phyloP scores from a whole-genome alignment of 2,113 vertebrate genomes.

The Pithys albifrons region DNA sequence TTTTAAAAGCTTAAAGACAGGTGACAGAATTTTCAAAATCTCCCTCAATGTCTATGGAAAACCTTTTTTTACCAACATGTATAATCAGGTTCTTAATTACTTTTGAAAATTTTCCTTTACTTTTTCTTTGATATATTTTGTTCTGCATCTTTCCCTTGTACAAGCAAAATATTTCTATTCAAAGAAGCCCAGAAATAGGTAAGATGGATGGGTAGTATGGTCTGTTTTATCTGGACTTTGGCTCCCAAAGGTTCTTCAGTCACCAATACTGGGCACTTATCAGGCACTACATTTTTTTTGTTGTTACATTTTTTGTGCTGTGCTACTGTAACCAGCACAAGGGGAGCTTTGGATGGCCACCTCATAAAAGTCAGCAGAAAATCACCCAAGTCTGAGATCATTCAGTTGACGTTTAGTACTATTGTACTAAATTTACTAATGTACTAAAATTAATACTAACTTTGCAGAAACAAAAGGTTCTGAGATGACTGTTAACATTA shows the following conservation, averaged over 20 bases:
- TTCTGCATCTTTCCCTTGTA: background rate
- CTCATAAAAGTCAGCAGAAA: background rate
- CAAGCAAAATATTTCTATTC: background rate
- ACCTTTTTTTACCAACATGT: background rate
- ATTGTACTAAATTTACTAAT: no score
- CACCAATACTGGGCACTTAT: background rate
- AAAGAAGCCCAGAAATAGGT: background rate
- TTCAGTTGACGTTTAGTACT: fast-evolving
- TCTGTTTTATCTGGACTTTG: background rate
- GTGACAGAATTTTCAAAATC: background rate
- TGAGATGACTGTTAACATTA: background rate
- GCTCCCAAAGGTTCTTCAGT: background rate
- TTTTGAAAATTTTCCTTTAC: background rate
- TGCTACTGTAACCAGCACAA: background rate
- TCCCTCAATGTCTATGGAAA: background rate
- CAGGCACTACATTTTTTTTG: background rate
- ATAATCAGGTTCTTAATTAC: background rate
- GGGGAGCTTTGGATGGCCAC: background rate
- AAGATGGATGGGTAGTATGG: fast-evolving
- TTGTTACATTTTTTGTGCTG: background rate
- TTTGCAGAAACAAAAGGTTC: background rate
- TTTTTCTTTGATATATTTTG: background rate
- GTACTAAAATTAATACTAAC: background rate
- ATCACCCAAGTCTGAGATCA: background rate
- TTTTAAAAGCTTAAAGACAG: background rate